Conservation (phyloP, 2,888 invertebrate species). For the Trichopria drosophilae region DNA sequence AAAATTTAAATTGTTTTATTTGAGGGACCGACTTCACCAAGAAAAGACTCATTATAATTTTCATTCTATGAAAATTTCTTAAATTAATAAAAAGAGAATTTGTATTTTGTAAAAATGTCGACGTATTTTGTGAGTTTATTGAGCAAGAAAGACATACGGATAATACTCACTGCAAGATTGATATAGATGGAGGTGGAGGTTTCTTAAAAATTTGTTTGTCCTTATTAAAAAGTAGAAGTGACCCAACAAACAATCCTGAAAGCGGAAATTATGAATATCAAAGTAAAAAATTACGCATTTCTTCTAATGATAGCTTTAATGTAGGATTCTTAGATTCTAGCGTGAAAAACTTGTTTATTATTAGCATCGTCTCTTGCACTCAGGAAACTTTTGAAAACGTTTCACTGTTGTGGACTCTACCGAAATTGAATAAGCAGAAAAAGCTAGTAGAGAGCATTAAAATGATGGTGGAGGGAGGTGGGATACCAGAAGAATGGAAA, state of each 20-base stretch:
- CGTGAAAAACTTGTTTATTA: conserved; percentile 1
- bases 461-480: too few relatives aligned
- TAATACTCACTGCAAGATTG: conserved; percentile 1
- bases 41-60: too few relatives aligned
- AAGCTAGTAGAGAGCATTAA: too few relatives aligned
- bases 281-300: conserved; percentile 2
- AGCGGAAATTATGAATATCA: not conserved
- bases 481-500: not conserved
- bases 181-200: conserved; percentile 3
- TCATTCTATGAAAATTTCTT: too few relatives aligned
- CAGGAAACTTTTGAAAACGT: conserved; percentile 5
- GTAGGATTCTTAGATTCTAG: conserved; percentile 5
- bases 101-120: conserved; percentile 4
- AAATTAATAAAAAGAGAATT: conserved; percentile 4
- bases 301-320: not conserved
- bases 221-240: not conserved
- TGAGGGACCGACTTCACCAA: too few relatives aligned
- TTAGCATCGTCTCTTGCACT: conserved; percentile 2
- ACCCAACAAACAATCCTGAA: conserved; percentile 1
- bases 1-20: too few relatives aligned
- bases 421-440: conserved; percentile 2
- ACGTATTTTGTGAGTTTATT: conserved; percentile 2
- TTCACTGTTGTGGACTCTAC: conserved; percentile 1
- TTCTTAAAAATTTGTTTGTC: conserved; percentile 4
- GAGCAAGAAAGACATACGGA: not conserved